Evolutionary conservation across 1,140 invertebrate genomes (phyloP).

Genomic region (Lordiphosa collinella): DNA sequence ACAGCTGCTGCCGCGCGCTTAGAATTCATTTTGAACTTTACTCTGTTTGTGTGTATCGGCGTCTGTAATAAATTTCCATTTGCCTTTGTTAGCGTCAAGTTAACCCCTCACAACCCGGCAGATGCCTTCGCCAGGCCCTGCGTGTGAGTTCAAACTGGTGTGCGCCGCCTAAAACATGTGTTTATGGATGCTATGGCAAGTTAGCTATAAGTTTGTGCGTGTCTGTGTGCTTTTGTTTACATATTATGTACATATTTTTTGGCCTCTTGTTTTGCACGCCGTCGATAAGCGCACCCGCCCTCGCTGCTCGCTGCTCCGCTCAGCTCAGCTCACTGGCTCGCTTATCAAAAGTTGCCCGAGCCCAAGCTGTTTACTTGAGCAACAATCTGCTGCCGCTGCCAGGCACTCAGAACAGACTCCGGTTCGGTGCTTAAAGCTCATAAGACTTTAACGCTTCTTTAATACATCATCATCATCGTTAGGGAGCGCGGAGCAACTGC

Average conservation of each 20-base stretch:
- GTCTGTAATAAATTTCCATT: conserved; percentile 75
- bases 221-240: conserved; percentile 56
- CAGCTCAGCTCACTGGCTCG: conserved; percentile 6
- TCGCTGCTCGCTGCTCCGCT: neutral
- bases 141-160: conserved; percentile 60
- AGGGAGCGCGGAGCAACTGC: conserved; percentile 11
- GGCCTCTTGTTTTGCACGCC: conserved; percentile 71
- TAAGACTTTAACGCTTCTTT: conserved; percentile 74
- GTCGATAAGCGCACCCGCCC: conserved; percentile 48
- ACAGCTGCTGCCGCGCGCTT: conserved; percentile 47
- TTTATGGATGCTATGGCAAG: conserved; percentile 40
- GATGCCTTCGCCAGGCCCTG: neutral
- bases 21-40: conserved; percentile 63
- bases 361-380: conserved; percentile 72
- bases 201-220: neutral
- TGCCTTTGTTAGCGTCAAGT: conserved; percentile 24
- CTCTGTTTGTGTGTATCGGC: conserved; percentile 64
- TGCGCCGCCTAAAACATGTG: conserved; percentile 63
- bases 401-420: conserved; percentile 13
- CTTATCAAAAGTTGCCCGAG: conserved; percentile 71
- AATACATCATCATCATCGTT: conserved; percentile 51
- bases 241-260: conserved; percentile 72
- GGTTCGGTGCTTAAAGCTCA: conserved; percentile 38
- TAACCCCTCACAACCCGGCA: conserved; percentile 27
- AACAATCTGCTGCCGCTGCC: conserved; percentile 65